A percentile compares a stretch with the other conserved stretches of the same genome.
These are phyloP conservation scores for Hippopotamus amphibius DNA, from an alignment of 2,113 vertebrate genomes.

Conservation along the genomic window DNA sequence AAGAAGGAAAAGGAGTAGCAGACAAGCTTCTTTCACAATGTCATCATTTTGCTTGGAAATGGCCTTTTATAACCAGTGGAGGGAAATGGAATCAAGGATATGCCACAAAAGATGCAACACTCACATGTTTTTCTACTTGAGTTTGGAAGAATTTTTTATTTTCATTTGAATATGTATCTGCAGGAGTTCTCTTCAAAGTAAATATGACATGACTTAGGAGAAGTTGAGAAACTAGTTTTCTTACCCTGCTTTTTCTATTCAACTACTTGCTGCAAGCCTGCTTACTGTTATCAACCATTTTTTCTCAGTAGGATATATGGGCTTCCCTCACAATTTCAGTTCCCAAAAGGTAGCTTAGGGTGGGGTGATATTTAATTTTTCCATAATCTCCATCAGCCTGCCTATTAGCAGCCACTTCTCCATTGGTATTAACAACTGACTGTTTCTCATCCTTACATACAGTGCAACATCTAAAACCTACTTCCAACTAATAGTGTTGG, in stretches of 20 bases:
- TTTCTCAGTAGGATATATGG: neutral
- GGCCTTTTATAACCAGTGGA: neutral
- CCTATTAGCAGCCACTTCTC: neutral
- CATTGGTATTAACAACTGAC: neutral
- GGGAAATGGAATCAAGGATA: neutral
- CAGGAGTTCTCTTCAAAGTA: neutral
- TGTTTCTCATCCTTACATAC: neutral
- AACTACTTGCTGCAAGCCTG: neutral
- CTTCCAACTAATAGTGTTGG: neutral
- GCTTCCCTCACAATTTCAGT: no score
- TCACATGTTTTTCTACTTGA: neutral
- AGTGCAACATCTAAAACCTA: neutral
- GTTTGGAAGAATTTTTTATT: neutral
- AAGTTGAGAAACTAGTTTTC: neutral
- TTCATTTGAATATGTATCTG: neutral
- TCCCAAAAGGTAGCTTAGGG: no score
- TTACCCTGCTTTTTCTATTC: neutral
- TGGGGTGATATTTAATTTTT: neutral
- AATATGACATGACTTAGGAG: neutral
- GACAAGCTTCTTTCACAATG: neutral
- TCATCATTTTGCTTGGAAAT: neutral
- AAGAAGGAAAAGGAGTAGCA: neutral
- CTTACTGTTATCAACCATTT: neutral
- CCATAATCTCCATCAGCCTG: neutral
- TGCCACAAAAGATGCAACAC: neutral